Percentiles rank a stretch among this genome's conserved stretches.
These are phyloP conservation scores for Muntiacus reevesi DNA, from an alignment of 2,113 vertebrate genomes.

Conservation along the genomic window DNA sequence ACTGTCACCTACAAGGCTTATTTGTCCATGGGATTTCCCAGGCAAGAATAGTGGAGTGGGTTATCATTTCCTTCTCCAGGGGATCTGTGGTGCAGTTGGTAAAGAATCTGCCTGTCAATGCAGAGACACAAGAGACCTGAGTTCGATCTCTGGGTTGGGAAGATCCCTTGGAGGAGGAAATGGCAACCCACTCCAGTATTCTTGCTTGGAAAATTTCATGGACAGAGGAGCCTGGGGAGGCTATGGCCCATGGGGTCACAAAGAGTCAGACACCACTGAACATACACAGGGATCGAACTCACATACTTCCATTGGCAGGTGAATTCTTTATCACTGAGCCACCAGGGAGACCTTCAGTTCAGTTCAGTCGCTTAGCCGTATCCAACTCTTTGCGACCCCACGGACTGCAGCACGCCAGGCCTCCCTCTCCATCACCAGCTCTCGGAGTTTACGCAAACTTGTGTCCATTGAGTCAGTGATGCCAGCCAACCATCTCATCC, in stretches of 20 bases:
- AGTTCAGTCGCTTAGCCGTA: background rate
- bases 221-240: background rate
- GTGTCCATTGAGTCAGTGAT: background rate
- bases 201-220: background rate
- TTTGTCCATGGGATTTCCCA: background rate
- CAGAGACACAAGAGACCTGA: background rate
- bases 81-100: background rate
- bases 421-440: background rate
- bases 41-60: background rate
- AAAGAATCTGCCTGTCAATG: background rate
- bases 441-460: background rate
- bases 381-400: background rate
- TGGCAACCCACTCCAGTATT: background rate
- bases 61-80: background rate
- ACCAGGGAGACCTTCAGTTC: background rate
- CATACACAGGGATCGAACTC: background rate
- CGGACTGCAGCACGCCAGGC: background rate
- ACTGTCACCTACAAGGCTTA: background rate
- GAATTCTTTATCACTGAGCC: background rate
- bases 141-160: background rate
- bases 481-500: background rate
- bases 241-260: background rate
- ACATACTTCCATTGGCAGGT: background rate
- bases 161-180: background rate
- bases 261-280: background rate